Percentiles rank a stretch among this genome's conserved stretches.
Conservation (phyloP, 2,797 vertebrate species). For the Carcharodon carcharias region DNA sequence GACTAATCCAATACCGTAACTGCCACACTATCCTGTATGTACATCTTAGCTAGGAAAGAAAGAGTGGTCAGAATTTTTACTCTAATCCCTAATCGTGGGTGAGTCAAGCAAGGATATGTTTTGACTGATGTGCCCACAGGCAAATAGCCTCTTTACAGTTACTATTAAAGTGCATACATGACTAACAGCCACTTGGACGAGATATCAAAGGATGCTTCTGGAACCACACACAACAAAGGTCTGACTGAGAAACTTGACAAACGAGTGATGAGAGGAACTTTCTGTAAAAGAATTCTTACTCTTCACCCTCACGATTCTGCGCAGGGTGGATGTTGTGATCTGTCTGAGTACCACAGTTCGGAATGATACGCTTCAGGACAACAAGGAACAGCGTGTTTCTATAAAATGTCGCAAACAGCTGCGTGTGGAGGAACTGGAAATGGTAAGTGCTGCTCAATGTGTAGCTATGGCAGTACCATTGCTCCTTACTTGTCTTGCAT, state of each 20-base stretch:
- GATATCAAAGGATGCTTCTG: neutral
- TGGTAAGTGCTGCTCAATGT: slow-evolving; percentile 62
- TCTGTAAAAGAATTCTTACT: neutral
- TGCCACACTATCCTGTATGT: neutral
- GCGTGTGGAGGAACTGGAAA: slow-evolving; percentile 90
- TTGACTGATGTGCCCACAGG: neutral
- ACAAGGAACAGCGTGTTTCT: slow-evolving; percentile 85
- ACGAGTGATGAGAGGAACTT: neutral
- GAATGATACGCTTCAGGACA: slow-evolving; percentile 90
- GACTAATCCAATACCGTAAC: neutral
- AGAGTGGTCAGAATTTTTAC: neutral
- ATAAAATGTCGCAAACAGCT: slow-evolving; percentile 94
- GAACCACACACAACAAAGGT: neutral
- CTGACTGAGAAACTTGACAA: neutral
- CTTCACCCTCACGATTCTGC: neutral
- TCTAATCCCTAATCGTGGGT: neutral
- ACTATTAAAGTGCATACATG: neutral
- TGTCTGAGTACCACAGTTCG: slow-evolving; percentile 91
- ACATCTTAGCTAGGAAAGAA: neutral
- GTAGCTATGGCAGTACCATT: neutral
- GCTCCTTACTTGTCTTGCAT: neutral
- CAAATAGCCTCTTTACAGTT: neutral
- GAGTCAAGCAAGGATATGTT: neutral
- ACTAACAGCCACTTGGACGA: neutral
- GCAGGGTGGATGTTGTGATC: slow-evolving; percentile 91